A percentile compares a stretch with the other conserved stretches of the same genome.
Conservation (phyloP, 2,113 vertebrate genomes). For the Circaetus gallicus region DNA sequence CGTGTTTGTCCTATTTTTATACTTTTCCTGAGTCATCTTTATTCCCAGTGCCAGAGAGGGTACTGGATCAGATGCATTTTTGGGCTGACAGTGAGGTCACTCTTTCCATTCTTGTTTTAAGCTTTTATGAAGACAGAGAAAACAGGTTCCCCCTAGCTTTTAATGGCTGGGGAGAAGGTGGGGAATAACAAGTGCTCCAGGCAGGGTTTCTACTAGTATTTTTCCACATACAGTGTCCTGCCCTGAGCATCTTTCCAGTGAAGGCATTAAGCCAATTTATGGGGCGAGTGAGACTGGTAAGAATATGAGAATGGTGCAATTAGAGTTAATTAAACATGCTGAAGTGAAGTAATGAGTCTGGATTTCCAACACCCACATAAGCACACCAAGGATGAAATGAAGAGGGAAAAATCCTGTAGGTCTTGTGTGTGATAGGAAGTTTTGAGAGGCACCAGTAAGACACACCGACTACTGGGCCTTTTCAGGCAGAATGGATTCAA, state of each 20-base stretch:
- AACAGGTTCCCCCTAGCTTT: not conserved
- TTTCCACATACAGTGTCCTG: not conserved
- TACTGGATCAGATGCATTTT: not conserved
- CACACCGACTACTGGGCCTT: not conserved
- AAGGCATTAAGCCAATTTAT: not conserved
- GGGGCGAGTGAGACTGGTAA: not conserved
- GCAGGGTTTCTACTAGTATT: not conserved
- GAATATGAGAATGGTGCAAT: not conserved
- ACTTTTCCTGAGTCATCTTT: not conserved
- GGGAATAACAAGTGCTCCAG: not conserved
- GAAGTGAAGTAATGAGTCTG: not conserved
- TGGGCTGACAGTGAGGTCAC: not conserved
- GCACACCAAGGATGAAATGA: not conserved
- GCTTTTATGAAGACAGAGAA: not conserved
- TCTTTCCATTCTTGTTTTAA: not conserved
- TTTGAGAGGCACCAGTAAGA: not conserved
- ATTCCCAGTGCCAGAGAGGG: not conserved
- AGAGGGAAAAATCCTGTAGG: not conserved
- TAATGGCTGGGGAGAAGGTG: not conserved
- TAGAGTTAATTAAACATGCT: not conserved
- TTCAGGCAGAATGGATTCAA: not conserved
- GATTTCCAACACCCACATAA: not conserved
- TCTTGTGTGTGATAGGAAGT: not conserved
- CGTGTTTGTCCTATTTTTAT: not conserved
- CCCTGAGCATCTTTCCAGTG: not conserved